A percentile compares a stretch with the other conserved stretches of the same genome.
phyloP scores from a whole-genome alignment of 2,888 invertebrate species.

The Halictus quadricinctus region DNA sequence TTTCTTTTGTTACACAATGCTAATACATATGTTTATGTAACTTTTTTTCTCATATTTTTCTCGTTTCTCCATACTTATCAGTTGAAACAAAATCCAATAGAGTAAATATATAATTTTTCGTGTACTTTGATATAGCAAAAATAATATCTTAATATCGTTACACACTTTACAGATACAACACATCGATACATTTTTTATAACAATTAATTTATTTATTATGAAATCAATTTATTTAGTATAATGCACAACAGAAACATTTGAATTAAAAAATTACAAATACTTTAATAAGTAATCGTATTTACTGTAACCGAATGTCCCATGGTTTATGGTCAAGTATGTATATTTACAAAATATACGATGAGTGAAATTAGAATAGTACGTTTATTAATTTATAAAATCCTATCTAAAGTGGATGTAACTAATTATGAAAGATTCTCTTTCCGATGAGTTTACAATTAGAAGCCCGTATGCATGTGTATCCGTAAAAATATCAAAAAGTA shows the following conservation, averaged over 20 bases:
- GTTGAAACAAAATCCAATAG: background rate
- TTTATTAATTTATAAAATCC: constrained; percentile 30
- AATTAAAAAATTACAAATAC: constrained; percentile 22
- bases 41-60: background rate
- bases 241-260: constrained; percentile 9
- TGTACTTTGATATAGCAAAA: background rate
- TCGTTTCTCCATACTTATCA: background rate
- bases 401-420: constrained; percentile 14
- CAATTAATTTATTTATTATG: constrained; percentile 20
- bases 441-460: constrained; percentile 10
- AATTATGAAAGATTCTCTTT: background rate
- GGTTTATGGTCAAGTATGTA: constrained; percentile 15
- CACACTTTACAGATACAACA: background rate
- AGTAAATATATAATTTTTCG: background rate
- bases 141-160: background rate
- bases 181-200: constrained; percentile 9
- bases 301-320: constrained; percentile 20
- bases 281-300: constrained; percentile 21
- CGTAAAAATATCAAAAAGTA: constrained; percentile 9
- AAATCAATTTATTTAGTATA: constrained; percentile 24
- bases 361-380: constrained; percentile 19
- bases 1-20: background rate
- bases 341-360: constrained; percentile 37
- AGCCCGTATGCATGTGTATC: background rate
- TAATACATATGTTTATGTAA: background rate